Base-by-base conservation (phyloP, 2,888 invertebrate species). In the Tipula unca region DNA sequence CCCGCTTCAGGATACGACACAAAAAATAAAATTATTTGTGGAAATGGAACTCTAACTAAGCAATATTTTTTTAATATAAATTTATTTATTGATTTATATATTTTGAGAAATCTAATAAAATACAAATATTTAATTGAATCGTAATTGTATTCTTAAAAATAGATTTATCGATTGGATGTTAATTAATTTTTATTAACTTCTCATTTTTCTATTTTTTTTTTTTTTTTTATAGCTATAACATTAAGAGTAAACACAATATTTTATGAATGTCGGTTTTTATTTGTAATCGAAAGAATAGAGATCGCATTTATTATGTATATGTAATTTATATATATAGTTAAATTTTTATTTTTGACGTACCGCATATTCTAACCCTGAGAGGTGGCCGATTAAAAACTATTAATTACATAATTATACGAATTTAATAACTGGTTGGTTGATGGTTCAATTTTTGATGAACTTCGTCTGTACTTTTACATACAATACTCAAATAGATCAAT, bases 121-220 rank as follows among this genome's bases (percentile, higher is more conserved):
- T 25, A 69, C 69, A 25, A 69, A 69, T 69, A 25, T 69, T 69
- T 69, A 69, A 69, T 69, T 69, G 25, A 69, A 69, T 69, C 69
- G 13, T 25, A 69, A 69, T 20, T 25, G 25, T 25, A 25, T 69
- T 69, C 69, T 69, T 69, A 69, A 69, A 69, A 69, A 69, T 69
- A 69, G 69, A 69, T 69, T 69, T 69, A 69, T 69, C 25, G 69
- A 69, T 69, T 69, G 25, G 25, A 69, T 69, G 69, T 69, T 69
- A 69, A 69, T 69, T 69, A 69, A 69, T 69, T 69, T 69, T 69
- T 69, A 69, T 69, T 69, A 69, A 69, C 69, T 69, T 69, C 69
- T 69, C 69, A 25, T 25, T 69, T 69, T 25, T 10, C 25, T 10
- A 13, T n/a, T n/a, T 48, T 48, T 48, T 39, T 10, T 39, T 39